Evolutionary conservation across 2,113 vertebrate genomes (phyloP).

Genomic region (Bubo blakistoni): DNA sequence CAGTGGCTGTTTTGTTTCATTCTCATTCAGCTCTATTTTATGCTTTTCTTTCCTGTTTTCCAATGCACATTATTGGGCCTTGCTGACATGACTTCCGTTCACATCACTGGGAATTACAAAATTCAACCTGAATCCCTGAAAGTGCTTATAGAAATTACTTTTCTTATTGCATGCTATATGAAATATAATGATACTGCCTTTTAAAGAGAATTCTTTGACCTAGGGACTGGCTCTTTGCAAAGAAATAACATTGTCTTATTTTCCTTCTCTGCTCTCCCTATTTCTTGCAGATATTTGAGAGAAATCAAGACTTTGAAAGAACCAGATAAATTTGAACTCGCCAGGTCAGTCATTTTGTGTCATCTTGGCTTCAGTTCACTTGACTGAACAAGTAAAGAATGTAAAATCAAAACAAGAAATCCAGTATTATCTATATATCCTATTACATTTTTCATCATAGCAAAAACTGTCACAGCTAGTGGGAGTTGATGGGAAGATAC

Average conservation of each 20-base stretch:
- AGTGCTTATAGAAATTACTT: not conserved
- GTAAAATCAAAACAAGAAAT: slow-evolving; percentile 17
- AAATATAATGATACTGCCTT: not conserved
- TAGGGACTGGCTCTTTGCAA: not conserved
- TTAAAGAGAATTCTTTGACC: not conserved
- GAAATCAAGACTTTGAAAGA: not conserved
- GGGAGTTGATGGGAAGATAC: not conserved
- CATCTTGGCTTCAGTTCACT: not conserved
- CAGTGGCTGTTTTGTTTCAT: not conserved
- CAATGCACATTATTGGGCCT: not conserved
- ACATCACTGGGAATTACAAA: not conserved
- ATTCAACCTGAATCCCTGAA: not conserved
- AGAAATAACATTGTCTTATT: not conserved
- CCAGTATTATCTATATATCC: not conserved
- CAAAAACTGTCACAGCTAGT: not conserved
- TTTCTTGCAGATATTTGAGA: not conserved
- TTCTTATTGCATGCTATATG: not conserved
- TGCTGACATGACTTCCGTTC: not conserved
- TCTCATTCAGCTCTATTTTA: not conserved
- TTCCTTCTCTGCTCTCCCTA: not conserved
- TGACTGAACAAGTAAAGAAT: not conserved
- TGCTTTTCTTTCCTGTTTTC: not conserved
- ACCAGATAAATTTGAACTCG: not conserved
- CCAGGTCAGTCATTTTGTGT: not conserved
- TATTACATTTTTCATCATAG: slow-evolving; percentile 6